Base-by-base conservation (phyloP, 2,113 vertebrate species). In the Propithecus coquereli region DNA sequence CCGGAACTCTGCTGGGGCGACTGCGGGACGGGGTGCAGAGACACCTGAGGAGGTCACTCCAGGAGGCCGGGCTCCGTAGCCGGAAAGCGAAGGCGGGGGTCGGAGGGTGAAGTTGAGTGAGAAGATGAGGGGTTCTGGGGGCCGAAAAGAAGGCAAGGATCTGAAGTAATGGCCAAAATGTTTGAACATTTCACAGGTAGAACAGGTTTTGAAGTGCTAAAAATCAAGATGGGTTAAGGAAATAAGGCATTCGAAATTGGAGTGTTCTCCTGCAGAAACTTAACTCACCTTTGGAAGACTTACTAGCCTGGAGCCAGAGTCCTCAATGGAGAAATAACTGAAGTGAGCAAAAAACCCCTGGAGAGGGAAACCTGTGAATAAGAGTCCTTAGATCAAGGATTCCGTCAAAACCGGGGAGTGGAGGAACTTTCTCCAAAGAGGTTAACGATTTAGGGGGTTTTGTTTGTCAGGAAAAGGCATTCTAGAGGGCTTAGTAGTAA, bases 1-100 rank as follows among this genome's bases (percentile, higher is more conserved):
- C 27, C 17, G 3, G 79, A 40, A 2, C 54, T n/a, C 32, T 6
- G 45, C 30, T 0, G 30, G 20, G 40, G 32, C n/a, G 30, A 0
- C 23, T 2, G 13, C 47, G 2, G 23, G 17, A 40, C 17, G 32
- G 16, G 57, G 18, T 5, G 27, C 4, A 22, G 54, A 66, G 9
- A 27, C 2, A 4, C 77, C 37, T 57, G 37, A 30, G 87, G 37
- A 23, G 50, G 1, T 4, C 32, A 6, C 59, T 14, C n/a, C 1
- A 13, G 8, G 13, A 37, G 59, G 50, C 32, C 61, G 59, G 68
- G 40, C 23, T 88, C 22, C 11, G n/a, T 5, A 22, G 68, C 40
- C 5, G 2, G 12, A 30, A 73, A 50, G 43, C 17, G 37, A 25
- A 57, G 16, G 22, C 34, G 12, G 40, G 16, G 52, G 52, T 54